These are phyloP conservation scores for Hirtodrosophila confusa DNA, from an alignment of 2,888 invertebrate species.

Conservation along the genomic window DNA sequence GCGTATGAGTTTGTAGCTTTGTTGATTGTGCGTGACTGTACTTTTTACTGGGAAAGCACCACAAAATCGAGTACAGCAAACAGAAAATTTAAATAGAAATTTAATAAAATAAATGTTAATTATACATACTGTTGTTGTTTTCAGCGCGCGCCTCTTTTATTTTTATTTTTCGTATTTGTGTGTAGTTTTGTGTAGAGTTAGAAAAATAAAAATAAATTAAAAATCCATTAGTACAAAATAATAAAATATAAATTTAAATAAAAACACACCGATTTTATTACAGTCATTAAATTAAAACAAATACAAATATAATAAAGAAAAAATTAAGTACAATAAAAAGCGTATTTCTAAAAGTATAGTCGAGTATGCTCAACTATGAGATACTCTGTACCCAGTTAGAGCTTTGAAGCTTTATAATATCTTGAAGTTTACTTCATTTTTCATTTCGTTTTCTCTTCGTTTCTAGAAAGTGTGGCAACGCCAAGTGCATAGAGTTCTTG, in stretches of 20 bases:
- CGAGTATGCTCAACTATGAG: not conserved
- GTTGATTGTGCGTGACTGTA: conserved; percentile 5
- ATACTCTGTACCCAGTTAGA: not conserved
- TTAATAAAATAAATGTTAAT: conserved; percentile 10
- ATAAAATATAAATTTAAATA: conserved; percentile 8
- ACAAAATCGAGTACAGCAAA: conserved; percentile 9
- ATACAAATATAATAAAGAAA: not conserved
- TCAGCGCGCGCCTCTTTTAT: conserved; percentile 29
- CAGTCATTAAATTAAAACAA: not conserved
- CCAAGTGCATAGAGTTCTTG: no score
- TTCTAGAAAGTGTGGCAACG: no score
- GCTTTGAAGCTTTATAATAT: not conserved
- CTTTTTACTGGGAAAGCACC: conserved; percentile 1
- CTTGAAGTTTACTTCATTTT: no score
- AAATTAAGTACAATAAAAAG: not conserved
- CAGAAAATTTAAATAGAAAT: not conserved
- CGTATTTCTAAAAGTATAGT: not conserved
- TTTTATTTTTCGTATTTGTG: conserved; percentile 14
- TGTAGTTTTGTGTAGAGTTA: conserved; percentile 6
- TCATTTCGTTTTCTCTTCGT: no score
- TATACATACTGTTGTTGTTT: conserved; percentile 42
- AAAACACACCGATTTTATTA: not conserved
- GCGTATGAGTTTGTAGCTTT: conserved; percentile 14
- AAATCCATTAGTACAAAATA: conserved; percentile 29
- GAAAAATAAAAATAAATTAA: conserved; percentile 17